Base-by-base conservation (phyloP, 2,113 vertebrate species). In the Paradisaea rubra region DNA sequence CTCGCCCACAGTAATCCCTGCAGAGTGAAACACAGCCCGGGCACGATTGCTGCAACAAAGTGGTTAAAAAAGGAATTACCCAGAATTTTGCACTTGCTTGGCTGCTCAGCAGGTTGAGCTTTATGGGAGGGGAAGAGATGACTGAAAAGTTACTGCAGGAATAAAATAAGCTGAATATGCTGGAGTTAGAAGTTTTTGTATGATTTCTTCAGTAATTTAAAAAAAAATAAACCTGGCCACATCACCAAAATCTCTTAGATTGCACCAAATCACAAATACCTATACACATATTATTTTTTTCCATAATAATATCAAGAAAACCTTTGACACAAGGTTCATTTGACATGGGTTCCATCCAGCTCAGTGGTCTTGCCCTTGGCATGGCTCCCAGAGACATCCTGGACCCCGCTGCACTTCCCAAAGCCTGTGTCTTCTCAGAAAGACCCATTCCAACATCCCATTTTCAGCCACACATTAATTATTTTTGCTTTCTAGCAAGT, bases 401-500 rank as follows among this genome's bases (percentile, higher is more conserved):
- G 39, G 23, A 45, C 44, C 11, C 23, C 0, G 0, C 3, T 2
- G 42, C 65, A 11, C 28, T 31, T 19, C 41, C 25, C n/a, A 42
- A 37, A 69, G 27, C 50, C 33, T 45, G 7, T 2, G 13, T 41
- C 60, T 84, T 70, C 89, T 79, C 66, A 35, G 45, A 74, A 93
- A 56, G 60, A 42, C 37, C 53, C 80, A 73, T 57, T 65, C 35
- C 60, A 49, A 2, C 37, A 60, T 50, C 81, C 61, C 39, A 23
- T 93, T 76, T 85, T 24, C 76, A 93, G 45, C 53, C 92, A 80
- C 25, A 30, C 59, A 72, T 92, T 88, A 89, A 95, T 78, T 86
- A 89, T 89, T 96, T 69, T 80, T 83, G 81, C 83, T 96, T 95
- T 94, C 85, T 80, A 91, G 81, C 74, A 95, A 97, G 88, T 53